Percentiles rank a stretch among this genome's conserved stretches.
Evolutionary conservation across 2,888 invertebrate species (phyloP).

Genomic region (Catocala fraxini): DNA sequence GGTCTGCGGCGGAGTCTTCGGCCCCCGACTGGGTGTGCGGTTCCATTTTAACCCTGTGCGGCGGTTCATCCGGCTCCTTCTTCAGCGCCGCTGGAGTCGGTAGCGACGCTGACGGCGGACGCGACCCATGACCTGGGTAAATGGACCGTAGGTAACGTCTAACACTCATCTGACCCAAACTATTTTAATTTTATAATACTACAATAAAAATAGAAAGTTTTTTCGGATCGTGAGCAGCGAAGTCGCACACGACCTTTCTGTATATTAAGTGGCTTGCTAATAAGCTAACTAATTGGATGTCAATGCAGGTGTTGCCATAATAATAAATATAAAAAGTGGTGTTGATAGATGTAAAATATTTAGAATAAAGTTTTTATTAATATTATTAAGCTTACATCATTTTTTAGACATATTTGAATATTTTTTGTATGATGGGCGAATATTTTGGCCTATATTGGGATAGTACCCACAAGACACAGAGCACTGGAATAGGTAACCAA

Average conservation of each 20-base stretch:
- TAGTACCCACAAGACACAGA: too few relatives aligned
- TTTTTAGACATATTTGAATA: too few relatives aligned
- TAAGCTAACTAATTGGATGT: too few relatives aligned
- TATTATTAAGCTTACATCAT: too few relatives aligned
- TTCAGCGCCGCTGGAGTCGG: slow-evolving; percentile 84
- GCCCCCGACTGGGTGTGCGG: slow-evolving; percentile 76
- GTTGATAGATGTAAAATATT: too few relatives aligned
- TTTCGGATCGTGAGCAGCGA: not conserved
- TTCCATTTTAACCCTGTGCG: slow-evolving; percentile 83
- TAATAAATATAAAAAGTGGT: not conserved
- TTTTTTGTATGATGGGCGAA: too few relatives aligned
- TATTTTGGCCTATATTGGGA: too few relatives aligned
- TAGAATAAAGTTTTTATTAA: too few relatives aligned
- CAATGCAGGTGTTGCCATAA: not conserved
- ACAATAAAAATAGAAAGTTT: too few relatives aligned
- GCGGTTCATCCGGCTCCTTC: slow-evolving; percentile 81
- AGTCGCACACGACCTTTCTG: not conserved
- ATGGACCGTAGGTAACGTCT: slow-evolving; percentile 8
- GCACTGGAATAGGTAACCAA: too few relatives aligned
- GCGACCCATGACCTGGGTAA: slow-evolving; percentile 80
- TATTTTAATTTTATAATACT: too few relatives aligned
- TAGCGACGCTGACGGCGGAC: slow-evolving; percentile 84
- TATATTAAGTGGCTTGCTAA: not conserved
- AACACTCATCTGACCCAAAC: slow-evolving; percentile 1
- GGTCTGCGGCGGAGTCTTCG: slow-evolving; percentile 75